Percentiles rank a stretch among this genome's conserved stretches.
Evolutionary conservation across 2,888 invertebrate species (phyloP).

Genomic region (Calliphora vomitoria): DNA sequence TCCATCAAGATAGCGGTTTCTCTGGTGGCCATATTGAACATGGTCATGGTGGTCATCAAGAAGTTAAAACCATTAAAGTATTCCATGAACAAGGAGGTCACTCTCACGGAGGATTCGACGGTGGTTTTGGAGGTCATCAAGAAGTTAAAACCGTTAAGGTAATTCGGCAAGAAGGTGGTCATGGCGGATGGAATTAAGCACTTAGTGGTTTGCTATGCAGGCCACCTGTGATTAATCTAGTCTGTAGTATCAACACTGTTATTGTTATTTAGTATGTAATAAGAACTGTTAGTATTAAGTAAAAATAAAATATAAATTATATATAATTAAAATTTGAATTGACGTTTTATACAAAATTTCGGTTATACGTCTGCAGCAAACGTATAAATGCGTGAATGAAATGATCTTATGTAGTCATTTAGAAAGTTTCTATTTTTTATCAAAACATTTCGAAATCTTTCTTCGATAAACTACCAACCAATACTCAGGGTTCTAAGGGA

Average conservation of each 20-base stretch:
- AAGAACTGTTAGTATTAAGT: constrained; percentile 61
- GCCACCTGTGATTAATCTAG: constrained; percentile 75
- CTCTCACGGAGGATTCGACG: constrained; percentile 36
- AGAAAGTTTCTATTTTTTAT: no score
- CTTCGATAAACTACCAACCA: no score
- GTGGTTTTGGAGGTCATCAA: constrained; percentile 68
- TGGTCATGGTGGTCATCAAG: constrained; percentile 67
- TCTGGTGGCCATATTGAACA: constrained; percentile 46
- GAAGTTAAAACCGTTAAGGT: constrained; percentile 61
- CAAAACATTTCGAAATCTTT: no score
- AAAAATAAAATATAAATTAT: constrained; percentile 35
- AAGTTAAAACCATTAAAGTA: constrained; percentile 59
- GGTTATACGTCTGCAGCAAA: no score
- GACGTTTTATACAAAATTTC: neutral
- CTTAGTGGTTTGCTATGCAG: constrained; percentile 1
- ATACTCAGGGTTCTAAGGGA: no score
- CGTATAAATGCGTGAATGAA: no score
- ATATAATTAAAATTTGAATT: constrained; percentile 27
- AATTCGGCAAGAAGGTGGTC: constrained; percentile 63
- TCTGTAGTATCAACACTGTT: constrained; percentile 71
- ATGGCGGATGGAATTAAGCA: constrained; percentile 76
- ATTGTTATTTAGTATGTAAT: constrained; percentile 79
- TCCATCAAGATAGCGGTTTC: constrained; percentile 74
- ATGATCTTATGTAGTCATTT: no score
- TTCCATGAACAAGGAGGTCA: constrained; percentile 65